Conservation (phyloP, 53 echinoderm and acorn worm species). For the Echinometra lucunter region DNA sequence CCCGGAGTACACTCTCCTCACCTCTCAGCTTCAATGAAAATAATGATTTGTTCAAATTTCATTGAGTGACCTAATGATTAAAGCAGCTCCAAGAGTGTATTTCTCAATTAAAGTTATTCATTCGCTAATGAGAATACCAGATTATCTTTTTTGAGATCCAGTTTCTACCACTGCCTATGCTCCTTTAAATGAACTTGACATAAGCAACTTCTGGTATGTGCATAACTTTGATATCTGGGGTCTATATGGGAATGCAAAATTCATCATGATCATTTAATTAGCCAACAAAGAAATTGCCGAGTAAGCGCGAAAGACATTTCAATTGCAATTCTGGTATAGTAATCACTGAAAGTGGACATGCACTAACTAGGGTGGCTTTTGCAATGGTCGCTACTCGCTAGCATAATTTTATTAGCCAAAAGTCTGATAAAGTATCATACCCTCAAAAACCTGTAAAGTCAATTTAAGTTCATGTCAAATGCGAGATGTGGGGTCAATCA, state of each 20-base stretch:
- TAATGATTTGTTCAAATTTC: neutral
- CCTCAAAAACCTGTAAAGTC: neutral
- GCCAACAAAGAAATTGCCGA: constrained; percentile 9
- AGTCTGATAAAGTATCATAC: neutral
- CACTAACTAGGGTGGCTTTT: neutral
- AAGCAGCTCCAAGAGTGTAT: neutral
- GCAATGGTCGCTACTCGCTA: neutral
- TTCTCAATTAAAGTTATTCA: neutral
- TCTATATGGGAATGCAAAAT: constrained; percentile 17
- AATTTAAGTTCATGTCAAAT: neutral
- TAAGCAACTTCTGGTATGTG: constrained; percentile 13
- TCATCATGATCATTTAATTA: constrained; percentile 43
- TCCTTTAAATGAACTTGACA: constrained; percentile 20
- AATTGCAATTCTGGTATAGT: constrained; percentile 33
- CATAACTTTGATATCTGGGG: constrained; percentile 14
- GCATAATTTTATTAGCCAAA: constrained; percentile 30
- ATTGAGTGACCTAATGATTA: neutral
- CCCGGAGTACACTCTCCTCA: constrained; percentile 5
- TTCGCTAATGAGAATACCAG: neutral
- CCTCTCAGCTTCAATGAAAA: neutral
- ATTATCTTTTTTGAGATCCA: neutral
- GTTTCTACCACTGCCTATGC: neutral
- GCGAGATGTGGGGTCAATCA: neutral
- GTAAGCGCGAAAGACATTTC: constrained; percentile 6
- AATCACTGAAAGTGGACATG: constrained; percentile 29